Conservation (phyloP, 2,888 invertebrate species). For the Drosophila anceps region DNA sequence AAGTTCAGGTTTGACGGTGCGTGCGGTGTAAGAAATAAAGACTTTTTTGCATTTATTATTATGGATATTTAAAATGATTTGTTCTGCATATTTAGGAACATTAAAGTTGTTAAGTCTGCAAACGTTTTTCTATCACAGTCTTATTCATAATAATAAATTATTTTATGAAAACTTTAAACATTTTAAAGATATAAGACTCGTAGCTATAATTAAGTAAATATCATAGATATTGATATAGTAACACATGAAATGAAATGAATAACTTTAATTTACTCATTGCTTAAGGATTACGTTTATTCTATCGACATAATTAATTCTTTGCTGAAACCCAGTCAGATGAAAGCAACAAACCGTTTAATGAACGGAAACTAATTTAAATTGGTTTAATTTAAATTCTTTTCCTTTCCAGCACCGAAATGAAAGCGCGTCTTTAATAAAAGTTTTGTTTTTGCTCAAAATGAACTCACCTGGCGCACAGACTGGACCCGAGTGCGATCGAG, state of each 20-base stretch:
- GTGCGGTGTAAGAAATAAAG: background rate
- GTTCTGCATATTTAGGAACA: background rate
- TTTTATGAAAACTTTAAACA: no score
- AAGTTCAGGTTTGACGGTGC: background rate
- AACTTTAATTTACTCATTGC: background rate
- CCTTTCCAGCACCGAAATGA: background rate
- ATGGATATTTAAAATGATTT: constrained; percentile 3
- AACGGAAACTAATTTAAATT: constrained; percentile 6
- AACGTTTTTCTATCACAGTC: background rate
- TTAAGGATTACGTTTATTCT: background rate
- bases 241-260: no score
- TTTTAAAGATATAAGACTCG: no score
- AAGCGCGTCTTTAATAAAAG: constrained; percentile 22
- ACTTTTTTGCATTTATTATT: constrained; percentile 15
- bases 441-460: constrained; percentile 30
- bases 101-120: background rate
- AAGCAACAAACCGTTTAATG: background rate
- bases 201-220: no score
- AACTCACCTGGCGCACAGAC: constrained; percentile 24
- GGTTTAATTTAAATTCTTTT: constrained; percentile 6
- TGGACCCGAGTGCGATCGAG: background rate
- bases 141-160: background rate
- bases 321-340: background rate
- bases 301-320: background rate
- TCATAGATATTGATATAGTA: no score